Evolutionary conservation across 1,140 invertebrate species (phyloP).

Genomic region (Zaprionus lachaisei): DNA sequence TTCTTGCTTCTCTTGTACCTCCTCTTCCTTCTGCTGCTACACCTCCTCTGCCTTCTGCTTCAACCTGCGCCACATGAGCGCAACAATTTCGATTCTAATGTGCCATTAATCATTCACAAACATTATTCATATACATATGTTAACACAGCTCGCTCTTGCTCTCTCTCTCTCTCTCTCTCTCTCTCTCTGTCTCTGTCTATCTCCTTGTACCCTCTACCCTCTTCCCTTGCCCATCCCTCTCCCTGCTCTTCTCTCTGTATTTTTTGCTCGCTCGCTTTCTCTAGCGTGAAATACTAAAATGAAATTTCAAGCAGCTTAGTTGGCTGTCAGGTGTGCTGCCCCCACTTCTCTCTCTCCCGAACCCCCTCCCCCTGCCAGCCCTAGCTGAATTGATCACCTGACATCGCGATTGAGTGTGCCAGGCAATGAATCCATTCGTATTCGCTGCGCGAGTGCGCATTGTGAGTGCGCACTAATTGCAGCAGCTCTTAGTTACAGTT

Average conservation of each 20-base stretch:
- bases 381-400: constrained; percentile 24
- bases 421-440: constrained; percentile 34
- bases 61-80: constrained; percentile 39
- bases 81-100: constrained; percentile 82
- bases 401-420: constrained; percentile 38
- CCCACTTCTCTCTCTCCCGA: constrained; percentile 12
- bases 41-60: constrained; percentile 1
- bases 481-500: constrained; percentile 47
- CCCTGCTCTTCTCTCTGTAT: neutral
- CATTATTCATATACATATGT: constrained; percentile 72
- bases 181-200: neutral
- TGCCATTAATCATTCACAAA: constrained; percentile 82
- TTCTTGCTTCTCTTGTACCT: neutral
- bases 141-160: neutral
- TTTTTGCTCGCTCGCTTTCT: constrained; percentile 47
- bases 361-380: neutral
- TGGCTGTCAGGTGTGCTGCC: constrained; percentile 68
- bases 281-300: constrained; percentile 78
- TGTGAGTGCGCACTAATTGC: constrained; percentile 74
- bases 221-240: neutral
- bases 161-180: neutral
- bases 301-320: constrained; percentile 73
- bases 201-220: neutral
- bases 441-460: constrained; percentile 21
- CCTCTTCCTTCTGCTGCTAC: neutral